These are phyloP conservation scores for Rynchops niger DNA, from an alignment of 2,113 vertebrate species.

Conservation along the genomic window DNA sequence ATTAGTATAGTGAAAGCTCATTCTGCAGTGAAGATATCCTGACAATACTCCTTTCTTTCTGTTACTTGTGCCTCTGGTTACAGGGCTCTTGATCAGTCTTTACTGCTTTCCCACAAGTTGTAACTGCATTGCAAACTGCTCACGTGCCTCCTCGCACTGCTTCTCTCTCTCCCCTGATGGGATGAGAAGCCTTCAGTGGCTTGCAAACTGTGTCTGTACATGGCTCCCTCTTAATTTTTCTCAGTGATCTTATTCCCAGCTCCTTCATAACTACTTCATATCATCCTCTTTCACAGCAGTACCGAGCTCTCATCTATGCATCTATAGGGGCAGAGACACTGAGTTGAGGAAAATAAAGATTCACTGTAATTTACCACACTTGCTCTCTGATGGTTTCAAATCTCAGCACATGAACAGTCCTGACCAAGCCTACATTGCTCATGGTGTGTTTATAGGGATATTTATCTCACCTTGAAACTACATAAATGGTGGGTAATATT, in stretches of 20 bases:
- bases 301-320: background rate
- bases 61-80: background rate
- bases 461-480: background rate
- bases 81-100: background rate
- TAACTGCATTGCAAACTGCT: background rate
- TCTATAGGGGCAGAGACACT: accelerated
- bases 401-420: accelerated
- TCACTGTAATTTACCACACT: background rate
- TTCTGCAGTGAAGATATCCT: background rate
- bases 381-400: background rate
- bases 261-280: background rate
- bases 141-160: accelerated
- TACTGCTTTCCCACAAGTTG: background rate
- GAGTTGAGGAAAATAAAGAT: background rate
- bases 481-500: background rate
- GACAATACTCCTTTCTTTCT: background rate
- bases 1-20: slow-evolving; percentile 19
- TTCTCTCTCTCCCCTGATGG: background rate
- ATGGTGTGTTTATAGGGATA: background rate
- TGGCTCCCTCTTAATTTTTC: background rate
- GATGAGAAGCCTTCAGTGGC: background rate
- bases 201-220: background rate
- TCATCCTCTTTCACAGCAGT: background rate
- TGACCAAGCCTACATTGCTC: background rate
- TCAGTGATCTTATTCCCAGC: background rate